phyloP scores from a whole-genome alignment of 1,140 invertebrate genomes.

The Planococcus citri region DNA sequence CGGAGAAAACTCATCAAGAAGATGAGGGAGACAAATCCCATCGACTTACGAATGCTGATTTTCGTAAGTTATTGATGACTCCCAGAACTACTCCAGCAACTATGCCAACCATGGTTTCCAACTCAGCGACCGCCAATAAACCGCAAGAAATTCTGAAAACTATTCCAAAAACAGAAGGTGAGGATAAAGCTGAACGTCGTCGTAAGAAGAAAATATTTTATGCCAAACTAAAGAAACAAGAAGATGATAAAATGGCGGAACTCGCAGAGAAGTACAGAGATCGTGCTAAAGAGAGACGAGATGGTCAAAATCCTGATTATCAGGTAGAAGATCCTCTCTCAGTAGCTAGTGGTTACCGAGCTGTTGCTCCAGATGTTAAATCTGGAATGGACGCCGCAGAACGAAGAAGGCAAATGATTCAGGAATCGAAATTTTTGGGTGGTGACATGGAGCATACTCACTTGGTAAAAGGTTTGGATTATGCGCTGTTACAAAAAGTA shows the following conservation, averaged over 20 bases:
- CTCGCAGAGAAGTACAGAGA: slow-evolving; percentile 91
- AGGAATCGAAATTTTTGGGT: slow-evolving; percentile 98
- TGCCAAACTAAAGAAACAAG: slow-evolving; percentile 86
- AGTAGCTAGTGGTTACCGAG: slow-evolving; percentile 79
- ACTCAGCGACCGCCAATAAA: slow-evolving; percentile 10
- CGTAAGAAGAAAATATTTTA: slow-evolving; percentile 85
- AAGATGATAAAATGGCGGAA: slow-evolving; percentile 90
- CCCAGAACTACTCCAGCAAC: slow-evolving; percentile 53
- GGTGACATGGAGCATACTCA: slow-evolving; percentile 99
- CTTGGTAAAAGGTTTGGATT: slow-evolving; percentile 99
- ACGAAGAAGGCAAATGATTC: slow-evolving; percentile 84
- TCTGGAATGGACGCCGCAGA: slow-evolving; percentile 91
- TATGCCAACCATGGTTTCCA: neutral
- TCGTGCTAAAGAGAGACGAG: slow-evolving; percentile 81
- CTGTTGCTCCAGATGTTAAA: slow-evolving; percentile 89
- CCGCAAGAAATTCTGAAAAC: slow-evolving; percentile 9
- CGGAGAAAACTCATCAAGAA: slow-evolving; percentile 27
- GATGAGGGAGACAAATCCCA: slow-evolving; percentile 45
- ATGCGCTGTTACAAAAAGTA: slow-evolving; percentile 95
- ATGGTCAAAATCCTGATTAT: slow-evolving; percentile 70
- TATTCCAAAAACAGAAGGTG: slow-evolving; percentile 30
- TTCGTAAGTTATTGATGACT: slow-evolving; percentile 89
- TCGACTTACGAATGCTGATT: slow-evolving; percentile 90
- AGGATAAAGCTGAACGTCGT: slow-evolving; percentile 53
- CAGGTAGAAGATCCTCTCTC: slow-evolving; percentile 71